Evolutionary conservation across 2,888 invertebrate species (phyloP).

Genomic region (Periphyllus acericola): DNA sequence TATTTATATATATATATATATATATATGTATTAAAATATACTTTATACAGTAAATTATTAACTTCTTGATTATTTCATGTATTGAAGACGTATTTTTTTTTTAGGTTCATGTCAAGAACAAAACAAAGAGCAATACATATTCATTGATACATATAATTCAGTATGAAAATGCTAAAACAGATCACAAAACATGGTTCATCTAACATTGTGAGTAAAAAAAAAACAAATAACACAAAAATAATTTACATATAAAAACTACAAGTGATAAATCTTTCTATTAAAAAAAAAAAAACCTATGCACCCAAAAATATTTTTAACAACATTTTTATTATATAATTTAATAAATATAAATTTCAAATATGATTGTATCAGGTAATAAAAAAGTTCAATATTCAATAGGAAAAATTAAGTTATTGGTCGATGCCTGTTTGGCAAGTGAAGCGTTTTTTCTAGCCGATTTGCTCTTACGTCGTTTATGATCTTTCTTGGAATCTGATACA

Average conservation of each 20-base stretch:
- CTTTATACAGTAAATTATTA: too few species aligned
- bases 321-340: constrained; percentile 11
- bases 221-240: constrained; percentile 46
- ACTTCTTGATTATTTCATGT: too few species aligned
- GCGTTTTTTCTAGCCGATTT: constrained; percentile 65
- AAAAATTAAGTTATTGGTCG: constrained; percentile 48
- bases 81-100: too few species aligned
- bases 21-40: too few species aligned
- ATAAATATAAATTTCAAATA: constrained; percentile 3
- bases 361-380: constrained; percentile 21
- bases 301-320: constrained; percentile 15
- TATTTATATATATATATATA: too few species aligned
- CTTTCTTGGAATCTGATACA: constrained; percentile 63
- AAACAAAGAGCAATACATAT: not conserved
- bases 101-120: not conserved
- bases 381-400: constrained; percentile 50
- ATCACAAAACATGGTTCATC: not conserved
- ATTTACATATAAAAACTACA: constrained; percentile 31
- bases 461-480: constrained; percentile 65
- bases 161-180: constrained; percentile 16
- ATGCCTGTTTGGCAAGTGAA: constrained; percentile 64
- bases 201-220: constrained; percentile 15
- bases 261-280: constrained; percentile 5
- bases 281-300: constrained; percentile 48
- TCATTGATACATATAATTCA: not conserved